These are phyloP conservation scores for Dermolepida albohirtum DNA, from an alignment of 2,888 invertebrate species.

Conservation along the genomic window DNA sequence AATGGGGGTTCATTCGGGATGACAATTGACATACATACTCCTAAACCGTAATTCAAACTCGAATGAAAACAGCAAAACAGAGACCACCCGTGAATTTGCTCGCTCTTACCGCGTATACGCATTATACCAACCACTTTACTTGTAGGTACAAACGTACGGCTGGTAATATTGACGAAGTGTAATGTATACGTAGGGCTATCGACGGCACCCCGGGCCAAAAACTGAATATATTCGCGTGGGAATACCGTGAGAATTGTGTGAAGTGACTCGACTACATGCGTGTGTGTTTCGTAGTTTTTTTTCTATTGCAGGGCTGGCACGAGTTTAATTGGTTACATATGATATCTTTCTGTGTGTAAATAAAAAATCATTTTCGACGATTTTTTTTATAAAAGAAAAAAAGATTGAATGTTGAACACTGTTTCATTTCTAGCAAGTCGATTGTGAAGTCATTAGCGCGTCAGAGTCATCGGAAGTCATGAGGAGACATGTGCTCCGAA, in stretches of 20 bases:
- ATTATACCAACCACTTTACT: background rate
- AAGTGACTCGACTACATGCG: background rate
- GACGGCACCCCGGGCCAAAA: background rate
- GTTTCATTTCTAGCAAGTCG: too few species aligned
- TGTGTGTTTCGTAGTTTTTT: slow-evolving; percentile 6
- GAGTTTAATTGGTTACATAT: slow-evolving; percentile 24
- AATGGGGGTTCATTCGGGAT: slow-evolving; percentile 21
- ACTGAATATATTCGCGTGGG: slow-evolving; percentile 3
- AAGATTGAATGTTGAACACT: too few species aligned
- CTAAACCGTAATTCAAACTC: background rate
- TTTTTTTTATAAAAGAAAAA: too few species aligned
- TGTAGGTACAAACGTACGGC: background rate
- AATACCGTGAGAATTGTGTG: slow-evolving; percentile 16
- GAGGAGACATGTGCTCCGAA: too few species aligned
- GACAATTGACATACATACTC: slow-evolving; percentile 25
- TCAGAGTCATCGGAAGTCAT: too few species aligned
- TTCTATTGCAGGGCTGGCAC: slow-evolving; percentile 25
- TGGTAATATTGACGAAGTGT: slow-evolving; percentile 9
- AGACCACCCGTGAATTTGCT: slow-evolving; percentile 17
- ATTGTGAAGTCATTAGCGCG: too few species aligned
- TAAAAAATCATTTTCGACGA: too few species aligned
- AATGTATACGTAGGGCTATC: slow-evolving; percentile 2
- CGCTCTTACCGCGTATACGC: background rate
- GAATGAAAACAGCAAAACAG: background rate
- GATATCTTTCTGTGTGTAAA: slow-evolving; percentile 10